Base-by-base conservation (phyloP, 2,113 vertebrate genomes). In the Alaudala cheleensis region DNA sequence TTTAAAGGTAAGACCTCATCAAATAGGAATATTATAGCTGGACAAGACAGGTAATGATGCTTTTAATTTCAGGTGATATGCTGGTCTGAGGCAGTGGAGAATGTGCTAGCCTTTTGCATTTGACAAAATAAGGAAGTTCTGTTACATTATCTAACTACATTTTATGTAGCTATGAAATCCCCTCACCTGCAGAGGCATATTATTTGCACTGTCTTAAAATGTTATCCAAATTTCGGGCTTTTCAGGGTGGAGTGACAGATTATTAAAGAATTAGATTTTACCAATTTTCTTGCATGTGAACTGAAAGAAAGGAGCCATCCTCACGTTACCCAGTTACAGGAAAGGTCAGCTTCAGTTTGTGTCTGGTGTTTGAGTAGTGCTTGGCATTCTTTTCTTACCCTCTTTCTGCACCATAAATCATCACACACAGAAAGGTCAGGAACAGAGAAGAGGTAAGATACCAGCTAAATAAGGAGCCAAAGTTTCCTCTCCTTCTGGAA, bases 341-440 rank as follows among this genome's bases (percentile, higher is more conserved):
- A 93, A 95, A 95, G 66, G 42, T 88, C 81, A 94, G 20, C 37
- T 86, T 76, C 94, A 88, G 40, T 88, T 91, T 80, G 20, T 17
- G 64, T 79, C 53, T 67, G 57, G 70, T 95, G 56, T 91, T 60
- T 93, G 74, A 94, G 47, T 9, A 77, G 42, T 39, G 34, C 67
- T 95, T 92, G 82, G 74, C 81, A 74, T 64, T 90, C 44, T 76
- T 54, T 92, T 77, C 33, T 80, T 93, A 51, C n/a, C 28, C 18
- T 45, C 74, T 78, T 50, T 93, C 57, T 88, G 58, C 56, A 87
- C 71, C 56, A 86, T 82, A 94, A 90, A 93, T 95, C 87, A 83
- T 31, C 0, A 0, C 42, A 82, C 54, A 81, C 50, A 47, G 74
- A 97, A 96, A 95, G 94, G 94, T 95, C 93, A 94, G 58, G 62